Percentiles rank a stretch among this genome's conserved stretches.
Conservation (phyloP, 2,797 vertebrate species). For the Monodelphis domestica region DNA sequence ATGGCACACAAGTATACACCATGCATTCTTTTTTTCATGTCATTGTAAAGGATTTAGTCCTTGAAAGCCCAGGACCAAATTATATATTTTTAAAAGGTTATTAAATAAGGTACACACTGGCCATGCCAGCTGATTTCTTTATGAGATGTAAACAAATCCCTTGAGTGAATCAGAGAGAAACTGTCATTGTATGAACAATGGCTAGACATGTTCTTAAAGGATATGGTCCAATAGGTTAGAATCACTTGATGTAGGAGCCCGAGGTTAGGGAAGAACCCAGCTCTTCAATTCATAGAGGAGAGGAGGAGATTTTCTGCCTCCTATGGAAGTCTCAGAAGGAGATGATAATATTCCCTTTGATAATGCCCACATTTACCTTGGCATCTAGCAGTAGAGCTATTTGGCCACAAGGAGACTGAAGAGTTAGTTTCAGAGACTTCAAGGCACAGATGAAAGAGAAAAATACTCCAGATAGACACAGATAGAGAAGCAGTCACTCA, state of each 20-base stretch:
- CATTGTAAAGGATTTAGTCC: neutral
- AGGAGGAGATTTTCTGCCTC: neutral
- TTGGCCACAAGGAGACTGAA: neutral
- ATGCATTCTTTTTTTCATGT: neutral
- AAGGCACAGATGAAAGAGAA: neutral
- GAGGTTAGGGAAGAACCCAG: neutral
- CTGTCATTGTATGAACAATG: neutral
- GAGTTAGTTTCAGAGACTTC: neutral
- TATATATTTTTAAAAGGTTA: neutral
- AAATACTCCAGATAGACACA: neutral
- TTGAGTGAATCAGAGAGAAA: neutral
- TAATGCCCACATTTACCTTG: neutral
- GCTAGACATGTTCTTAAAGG: neutral
- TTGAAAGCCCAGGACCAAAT: neutral
- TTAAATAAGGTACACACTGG: neutral
- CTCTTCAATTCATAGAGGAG: neutral
- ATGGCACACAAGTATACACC: neutral
- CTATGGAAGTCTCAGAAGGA: no score
- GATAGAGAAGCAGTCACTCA: neutral
- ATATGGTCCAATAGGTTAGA: neutral
- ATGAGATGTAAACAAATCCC: neutral
- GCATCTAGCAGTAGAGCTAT: neutral
- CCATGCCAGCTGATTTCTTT: neutral
- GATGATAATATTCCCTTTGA: neutral
- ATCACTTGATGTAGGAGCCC: neutral